phyloP scores from a whole-genome alignment of 2,113 vertebrate genomes.

The Baryphthengus martii region DNA sequence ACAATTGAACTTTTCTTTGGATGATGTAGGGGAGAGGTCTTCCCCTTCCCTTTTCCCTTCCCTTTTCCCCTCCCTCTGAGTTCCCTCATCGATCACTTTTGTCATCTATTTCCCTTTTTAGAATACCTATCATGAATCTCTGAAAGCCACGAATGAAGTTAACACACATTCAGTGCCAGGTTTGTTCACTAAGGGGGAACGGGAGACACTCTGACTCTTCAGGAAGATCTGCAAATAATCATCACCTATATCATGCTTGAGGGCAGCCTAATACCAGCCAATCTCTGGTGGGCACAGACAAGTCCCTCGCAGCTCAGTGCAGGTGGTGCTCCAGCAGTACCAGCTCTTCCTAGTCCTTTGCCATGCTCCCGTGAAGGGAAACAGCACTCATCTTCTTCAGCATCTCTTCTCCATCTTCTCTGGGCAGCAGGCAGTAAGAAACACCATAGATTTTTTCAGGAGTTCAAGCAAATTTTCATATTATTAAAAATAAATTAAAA shows the following conservation, averaged over 20 bases:
- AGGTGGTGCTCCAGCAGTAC: not conserved
- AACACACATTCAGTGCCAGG: not conserved
- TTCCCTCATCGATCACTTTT: not conserved
- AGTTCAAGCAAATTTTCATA: not conserved
- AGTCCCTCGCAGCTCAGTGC: accelerated
- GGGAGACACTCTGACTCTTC: not conserved
- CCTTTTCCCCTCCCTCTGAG: too few species aligned
- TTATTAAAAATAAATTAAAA: not conserved
- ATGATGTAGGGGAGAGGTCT: accelerated
- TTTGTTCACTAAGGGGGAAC: not conserved
- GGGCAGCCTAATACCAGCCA: not conserved
- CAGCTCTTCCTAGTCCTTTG: not conserved
- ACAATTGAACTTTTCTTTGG: not conserved
- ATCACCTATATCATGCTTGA: not conserved
- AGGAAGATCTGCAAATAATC: not conserved
- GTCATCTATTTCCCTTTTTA: not conserved
- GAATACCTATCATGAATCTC: not conserved
- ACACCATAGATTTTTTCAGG: not conserved
- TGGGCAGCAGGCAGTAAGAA: not conserved
- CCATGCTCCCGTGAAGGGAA: not conserved
- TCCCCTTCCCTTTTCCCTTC: not conserved
- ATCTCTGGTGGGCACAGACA: not conserved
- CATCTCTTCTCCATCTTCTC: not conserved
- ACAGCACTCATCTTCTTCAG: not conserved
- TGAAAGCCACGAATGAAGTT: not conserved